Conservation (phyloP, 2,888 invertebrate genomes). For the Mactromeris polynyma region DNA sequence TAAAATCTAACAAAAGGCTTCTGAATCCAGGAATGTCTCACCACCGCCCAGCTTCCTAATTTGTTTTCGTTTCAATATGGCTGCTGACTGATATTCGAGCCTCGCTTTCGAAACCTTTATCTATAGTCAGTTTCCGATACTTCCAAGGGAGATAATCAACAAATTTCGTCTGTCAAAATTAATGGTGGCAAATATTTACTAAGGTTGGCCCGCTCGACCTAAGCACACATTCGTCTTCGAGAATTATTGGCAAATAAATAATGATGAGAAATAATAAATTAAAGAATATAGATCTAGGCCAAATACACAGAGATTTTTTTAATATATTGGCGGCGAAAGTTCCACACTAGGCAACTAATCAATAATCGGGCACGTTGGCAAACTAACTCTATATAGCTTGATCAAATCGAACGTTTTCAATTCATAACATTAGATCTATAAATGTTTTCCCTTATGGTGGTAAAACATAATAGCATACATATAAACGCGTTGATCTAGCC, state of each 20-base stretch:
- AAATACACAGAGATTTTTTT: neutral
- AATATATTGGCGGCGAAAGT: neutral
- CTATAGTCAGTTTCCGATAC: constrained; percentile 58
- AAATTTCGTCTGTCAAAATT: neutral
- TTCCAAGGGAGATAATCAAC: neutral
- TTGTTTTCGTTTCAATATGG: constrained; percentile 66
- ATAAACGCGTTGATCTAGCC: no score
- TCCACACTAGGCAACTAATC: neutral
- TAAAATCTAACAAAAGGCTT: constrained; percentile 14
- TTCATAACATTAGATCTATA: no score
- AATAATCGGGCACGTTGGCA: neutral
- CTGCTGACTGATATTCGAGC: constrained; percentile 67
- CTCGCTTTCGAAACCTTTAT: constrained; percentile 55
- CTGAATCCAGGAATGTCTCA: constrained; percentile 25
- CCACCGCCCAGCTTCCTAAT: constrained; percentile 50
- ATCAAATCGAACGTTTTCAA: no score
- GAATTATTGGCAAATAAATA: neutral
- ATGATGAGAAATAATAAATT: neutral
- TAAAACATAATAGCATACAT: no score
- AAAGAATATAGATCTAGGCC: neutral
- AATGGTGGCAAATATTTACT: neutral
- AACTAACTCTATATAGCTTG: no score
- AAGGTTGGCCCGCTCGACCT: neutral
- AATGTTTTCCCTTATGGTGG: no score
- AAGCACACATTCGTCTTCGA: neutral